Evolutionary conservation across 2,113 vertebrate species (phyloP).

Genomic region (Vanacampus margaritifer): DNA sequence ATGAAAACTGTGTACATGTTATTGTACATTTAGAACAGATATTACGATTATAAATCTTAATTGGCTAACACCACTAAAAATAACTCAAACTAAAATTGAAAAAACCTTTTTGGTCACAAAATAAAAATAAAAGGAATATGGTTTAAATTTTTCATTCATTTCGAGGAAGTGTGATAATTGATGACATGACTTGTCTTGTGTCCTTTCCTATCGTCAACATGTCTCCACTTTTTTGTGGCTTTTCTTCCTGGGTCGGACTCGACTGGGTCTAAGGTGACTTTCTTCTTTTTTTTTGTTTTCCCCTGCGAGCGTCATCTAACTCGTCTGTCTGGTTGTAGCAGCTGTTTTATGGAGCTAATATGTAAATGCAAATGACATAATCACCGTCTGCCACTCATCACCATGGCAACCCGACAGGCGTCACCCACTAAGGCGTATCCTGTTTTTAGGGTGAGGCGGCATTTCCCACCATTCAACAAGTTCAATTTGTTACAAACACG

Average conservation of each 20-base stretch:
- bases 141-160: too few species aligned
- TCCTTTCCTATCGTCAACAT: not conserved
- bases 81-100: too few species aligned
- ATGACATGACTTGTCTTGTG: not conserved
- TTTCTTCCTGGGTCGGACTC: not conserved
- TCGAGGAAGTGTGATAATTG: too few species aligned
- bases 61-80: too few species aligned
- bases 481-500: not conserved
- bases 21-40: too few species aligned
- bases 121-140: too few species aligned
- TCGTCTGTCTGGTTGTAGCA: constrained; percentile 4
- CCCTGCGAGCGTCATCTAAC: not conserved
- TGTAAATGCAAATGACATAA: not conserved
- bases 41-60: too few species aligned
- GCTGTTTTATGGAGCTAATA: not conserved
- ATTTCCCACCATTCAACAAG: not conserved
- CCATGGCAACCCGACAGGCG: not conserved
- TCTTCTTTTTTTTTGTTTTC: not conserved
- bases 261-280: not conserved
- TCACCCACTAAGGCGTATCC: not conserved
- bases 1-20: too few species aligned
- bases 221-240: not conserved
- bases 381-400: not conserved
- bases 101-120: too few species aligned
- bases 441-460: not conserved